Evolutionary conservation across 2,797 vertebrate species (phyloP), one percentile per base, ranked within the genome.

Genomic region (Nannoperca obscura): DNA sequence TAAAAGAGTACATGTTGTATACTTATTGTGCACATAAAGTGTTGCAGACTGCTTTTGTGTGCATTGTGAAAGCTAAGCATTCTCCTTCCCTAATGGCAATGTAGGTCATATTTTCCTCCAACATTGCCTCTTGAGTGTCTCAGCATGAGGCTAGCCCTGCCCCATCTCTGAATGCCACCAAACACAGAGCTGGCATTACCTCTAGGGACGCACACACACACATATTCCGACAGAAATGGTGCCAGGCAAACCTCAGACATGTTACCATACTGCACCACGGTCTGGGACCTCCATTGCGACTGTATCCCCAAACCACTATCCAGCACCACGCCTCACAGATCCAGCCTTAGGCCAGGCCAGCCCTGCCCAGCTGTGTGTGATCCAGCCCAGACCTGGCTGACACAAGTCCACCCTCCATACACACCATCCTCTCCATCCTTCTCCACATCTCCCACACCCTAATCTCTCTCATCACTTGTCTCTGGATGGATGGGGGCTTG

Each of bases 71-170:
- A 89, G 83, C 76, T 74, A 66, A 88, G 74, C 80, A 88, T 86
- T 65, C 63, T 85, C 64, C 74, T 81, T 86, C 83, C 86, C 86
- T 86, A 58, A 87, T 88, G 83, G 82, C 78, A 93, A 95, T 95
- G 86, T 95, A 95, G 95, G 95, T 95, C 94, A 96, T 85, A 88
- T 76, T 91, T 94, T 90, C 83, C 89, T 92, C 85, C 80, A 90
- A 81, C 80, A 86, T 70, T 84, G 84, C 78, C 89, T 90, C 87
- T 86, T 78, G 86, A 89, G 92, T 82, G 71, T 89, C 86, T 85
- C 86, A 86, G 76, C 87, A 84, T 84, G 86, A 90, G 57, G 76
- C 78, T 74, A 83, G 81, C 73, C 65, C 71, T 87, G 87, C 78
- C 86, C 88, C 90, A 89, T 90, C 90, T 92, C 82, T 88, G 80